These are phyloP conservation scores for Tinea trinotella DNA, from an alignment of 2,888 invertebrate species.

Conservation along the genomic window DNA sequence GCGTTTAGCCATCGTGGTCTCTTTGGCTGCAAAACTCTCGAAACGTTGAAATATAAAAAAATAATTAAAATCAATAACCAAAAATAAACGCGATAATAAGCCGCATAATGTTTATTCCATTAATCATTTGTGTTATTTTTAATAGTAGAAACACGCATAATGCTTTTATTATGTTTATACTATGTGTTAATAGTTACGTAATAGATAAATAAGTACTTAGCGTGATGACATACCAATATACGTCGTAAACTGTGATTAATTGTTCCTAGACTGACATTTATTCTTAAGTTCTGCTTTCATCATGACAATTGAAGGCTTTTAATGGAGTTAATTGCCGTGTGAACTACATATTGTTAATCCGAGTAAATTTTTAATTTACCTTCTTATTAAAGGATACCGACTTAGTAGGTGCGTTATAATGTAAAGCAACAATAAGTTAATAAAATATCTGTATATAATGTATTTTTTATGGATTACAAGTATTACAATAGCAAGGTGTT, in stretches of 20 bases:
- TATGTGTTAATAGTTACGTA: neutral
- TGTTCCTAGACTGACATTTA: neutral
- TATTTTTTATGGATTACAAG: no score
- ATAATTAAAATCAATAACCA: no score
- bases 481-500: no score
- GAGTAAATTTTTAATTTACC: neutral
- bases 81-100: no score
- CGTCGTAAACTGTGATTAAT: conserved; percentile 14
- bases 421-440: no score
- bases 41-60: no score
- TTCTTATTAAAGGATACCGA: neutral
- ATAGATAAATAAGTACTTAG: neutral
- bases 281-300: conserved; percentile 11
- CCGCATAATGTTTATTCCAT: no score
- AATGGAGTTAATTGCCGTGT: conserved; percentile 8
- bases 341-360: neutral
- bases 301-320: neutral
- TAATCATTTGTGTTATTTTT: no score
- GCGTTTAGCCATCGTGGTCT: no score
- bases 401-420: no score
- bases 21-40: no score
- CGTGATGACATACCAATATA: neutral
- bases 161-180: neutral
- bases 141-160: neutral
- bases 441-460: no score